Base-by-base conservation (phyloP, 2,113 vertebrate genomes). In the Forbesichthys agassizii region DNA sequence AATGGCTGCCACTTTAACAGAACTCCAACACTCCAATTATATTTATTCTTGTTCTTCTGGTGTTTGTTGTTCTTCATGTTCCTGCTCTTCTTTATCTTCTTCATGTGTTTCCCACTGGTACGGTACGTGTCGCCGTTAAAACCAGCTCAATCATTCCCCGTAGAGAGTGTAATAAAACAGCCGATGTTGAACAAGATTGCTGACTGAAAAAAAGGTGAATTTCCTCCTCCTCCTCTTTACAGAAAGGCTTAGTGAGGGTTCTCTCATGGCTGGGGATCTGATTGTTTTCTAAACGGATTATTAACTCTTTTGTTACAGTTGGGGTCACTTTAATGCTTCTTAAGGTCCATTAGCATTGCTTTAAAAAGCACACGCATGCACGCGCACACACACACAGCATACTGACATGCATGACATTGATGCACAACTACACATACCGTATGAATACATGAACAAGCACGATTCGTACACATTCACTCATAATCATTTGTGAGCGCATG, bases 261-360 rank as follows among this genome's bases (percentile, higher is more conserved):
- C 88, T 86, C 89, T 91, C 86, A 89, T 89, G 87, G 86, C 78
- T 67, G 33, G 78, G 83, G 83, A 92, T 91, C 89, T 91, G 86
- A 92, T 92, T 92, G 87, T 82, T 87, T 92, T 93, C 90, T 91
- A 90, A 91, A 92, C 91, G 90, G 92, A 92, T 93, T 93, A 93
- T 93, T 93, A 92, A 93, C 91, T 91, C 92, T 88, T 92, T 93
- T 93, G 91, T 93, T 92, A 92, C 88, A 91, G 87, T 87, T 84
- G 91, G 88, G 88, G 90, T 92, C 91, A 90, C 90, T 92, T 92
- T 92, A 93, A 92, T 92, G 90, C 92, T 89, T 90, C 91, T 91
- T 88, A 86, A 87, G 81, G 80, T 55, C 88, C 81, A 92, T 93
- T 93, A 92, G 91, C 91, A 93, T 93, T 89, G 86, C 92, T 92